Evolutionary conservation across 1,140 invertebrate species (phyloP).

Genomic region (Leptinotarsa defecta): DNA sequence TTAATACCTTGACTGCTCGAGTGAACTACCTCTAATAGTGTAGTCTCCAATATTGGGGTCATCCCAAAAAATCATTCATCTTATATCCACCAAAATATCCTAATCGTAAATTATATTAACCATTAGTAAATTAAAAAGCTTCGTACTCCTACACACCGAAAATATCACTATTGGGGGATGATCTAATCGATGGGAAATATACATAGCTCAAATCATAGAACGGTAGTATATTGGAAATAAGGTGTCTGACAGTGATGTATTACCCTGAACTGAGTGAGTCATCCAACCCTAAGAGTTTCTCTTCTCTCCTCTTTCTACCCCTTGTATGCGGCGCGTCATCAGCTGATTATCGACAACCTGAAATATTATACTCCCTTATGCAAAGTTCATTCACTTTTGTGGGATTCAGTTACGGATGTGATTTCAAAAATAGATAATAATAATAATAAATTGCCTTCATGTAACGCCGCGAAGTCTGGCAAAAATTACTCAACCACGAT

Average conservation of each 20-base stretch:
- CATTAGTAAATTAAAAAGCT: slow-evolving; percentile 11
- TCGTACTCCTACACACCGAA: not conserved
- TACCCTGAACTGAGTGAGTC: slow-evolving; percentile 49
- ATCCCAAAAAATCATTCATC: not conserved
- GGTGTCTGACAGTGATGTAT: slow-evolving; percentile 53
- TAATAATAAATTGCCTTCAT: too few species aligned
- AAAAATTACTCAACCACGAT: too few species aligned
- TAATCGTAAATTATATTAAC: not conserved
- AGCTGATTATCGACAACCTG: slow-evolving; percentile 25
- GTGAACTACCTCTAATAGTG: too few species aligned
- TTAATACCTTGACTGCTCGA: too few species aligned
- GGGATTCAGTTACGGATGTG: too few species aligned
- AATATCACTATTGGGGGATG: slow-evolving; percentile 27
- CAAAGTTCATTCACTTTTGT: not conserved
- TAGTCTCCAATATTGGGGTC: too few species aligned
- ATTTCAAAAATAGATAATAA: too few species aligned
- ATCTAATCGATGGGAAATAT: slow-evolving; percentile 50
- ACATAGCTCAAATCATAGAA: slow-evolving; percentile 53
- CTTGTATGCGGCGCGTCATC: not conserved
- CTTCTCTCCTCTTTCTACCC: slow-evolving; percentile 26
- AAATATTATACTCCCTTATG: slow-evolving; percentile 7
- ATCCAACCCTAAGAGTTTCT: slow-evolving; percentile 38
- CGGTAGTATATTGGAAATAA: slow-evolving; percentile 53
- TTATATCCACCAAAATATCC: not conserved
- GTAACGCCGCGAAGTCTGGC: too few species aligned